Conservation (phyloP, 2,888 invertebrate species). For the Monopis laevigella region DNA sequence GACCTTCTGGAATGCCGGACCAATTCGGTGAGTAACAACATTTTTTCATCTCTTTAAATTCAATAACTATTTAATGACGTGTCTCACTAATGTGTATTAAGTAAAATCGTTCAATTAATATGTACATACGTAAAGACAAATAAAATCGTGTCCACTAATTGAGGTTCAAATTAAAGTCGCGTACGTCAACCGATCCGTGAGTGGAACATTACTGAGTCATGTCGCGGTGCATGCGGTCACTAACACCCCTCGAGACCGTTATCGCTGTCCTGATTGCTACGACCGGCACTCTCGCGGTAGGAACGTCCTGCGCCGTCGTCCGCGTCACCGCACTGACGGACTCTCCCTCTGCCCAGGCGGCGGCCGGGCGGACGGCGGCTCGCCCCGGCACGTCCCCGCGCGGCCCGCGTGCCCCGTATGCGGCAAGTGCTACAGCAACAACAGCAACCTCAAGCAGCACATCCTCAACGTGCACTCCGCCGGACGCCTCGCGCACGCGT, state of each 20-base stretch:
- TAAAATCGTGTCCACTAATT: too few relatives aligned
- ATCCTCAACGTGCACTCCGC: constrained; percentile 79
- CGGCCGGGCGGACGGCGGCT: constrained; percentile 32
- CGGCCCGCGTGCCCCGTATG: constrained; percentile 76
- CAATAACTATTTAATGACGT: constrained; percentile 21
- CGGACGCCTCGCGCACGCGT: constrained; percentile 74
- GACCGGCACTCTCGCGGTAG: constrained; percentile 23
- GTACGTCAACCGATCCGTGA: too few relatives aligned
- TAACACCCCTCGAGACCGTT: too few relatives aligned
- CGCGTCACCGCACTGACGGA: constrained; percentile 25
- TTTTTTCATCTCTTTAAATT: not conserved
- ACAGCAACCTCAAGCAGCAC: constrained; percentile 79
- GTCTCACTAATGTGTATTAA: constrained; percentile 44
- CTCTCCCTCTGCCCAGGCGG: too few relatives aligned
- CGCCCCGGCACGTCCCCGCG: constrained; percentile 24
- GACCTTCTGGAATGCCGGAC: constrained; percentile 87
- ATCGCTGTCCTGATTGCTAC: constrained; percentile 8
- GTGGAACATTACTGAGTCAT: constrained; percentile 52
- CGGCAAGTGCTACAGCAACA: constrained; percentile 76
- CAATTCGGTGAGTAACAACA: constrained; percentile 79
- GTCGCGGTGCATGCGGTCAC: constrained; percentile 17
- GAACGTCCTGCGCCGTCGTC: constrained; percentile 25
- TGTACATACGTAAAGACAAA: too few relatives aligned
- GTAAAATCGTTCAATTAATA: too few relatives aligned
- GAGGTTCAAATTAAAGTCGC: too few relatives aligned